A percentile compares a stretch with the other conserved stretches of the same genome.
Evolutionary conservation across 2,113 vertebrate species (phyloP).

Genomic region (Pao palembangensis): DNA sequence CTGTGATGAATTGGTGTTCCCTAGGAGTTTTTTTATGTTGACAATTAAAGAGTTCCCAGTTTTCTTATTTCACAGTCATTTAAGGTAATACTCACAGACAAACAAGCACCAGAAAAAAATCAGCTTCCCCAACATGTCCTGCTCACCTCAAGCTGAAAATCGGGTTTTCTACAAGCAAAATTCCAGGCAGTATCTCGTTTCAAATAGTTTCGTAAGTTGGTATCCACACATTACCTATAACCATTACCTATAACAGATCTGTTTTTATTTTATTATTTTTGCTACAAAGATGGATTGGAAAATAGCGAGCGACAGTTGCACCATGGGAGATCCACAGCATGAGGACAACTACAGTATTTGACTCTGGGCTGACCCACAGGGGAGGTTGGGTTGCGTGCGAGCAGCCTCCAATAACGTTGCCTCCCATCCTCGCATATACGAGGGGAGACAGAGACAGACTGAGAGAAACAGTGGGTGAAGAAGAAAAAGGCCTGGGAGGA

Average conservation of each 20-base stretch:
- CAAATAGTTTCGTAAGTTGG: not conserved
- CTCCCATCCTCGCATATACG: not conserved
- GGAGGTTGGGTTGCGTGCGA: conserved; percentile 39
- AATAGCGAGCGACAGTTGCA: conserved; percentile 23
- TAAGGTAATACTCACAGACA: not conserved
- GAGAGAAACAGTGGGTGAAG: conserved; percentile 42
- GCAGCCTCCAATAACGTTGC: conserved; percentile 31
- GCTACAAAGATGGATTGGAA: conserved; percentile 5
- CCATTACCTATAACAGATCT: not conserved
- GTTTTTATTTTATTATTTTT: not conserved
- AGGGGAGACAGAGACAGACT: conserved; percentile 25
- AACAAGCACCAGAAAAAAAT: not conserved
- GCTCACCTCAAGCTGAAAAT: not conserved
- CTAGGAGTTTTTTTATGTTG: not conserved
- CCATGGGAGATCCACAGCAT: conserved; percentile 16
- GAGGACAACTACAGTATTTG: conserved; percentile 23
- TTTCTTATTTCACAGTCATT: not conserved
- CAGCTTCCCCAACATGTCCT: not conserved
- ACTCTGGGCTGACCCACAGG: conserved; percentile 28
- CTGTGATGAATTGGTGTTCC: not conserved
- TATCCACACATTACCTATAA: not conserved
- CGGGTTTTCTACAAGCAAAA: not conserved
- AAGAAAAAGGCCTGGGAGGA: conserved; percentile 42
- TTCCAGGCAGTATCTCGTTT: not conserved
- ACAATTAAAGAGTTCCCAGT: not conserved